A percentile compares a stretch with the other conserved stretches of the same genome.
phyloP scores from a whole-genome alignment of 2,888 invertebrate genomes.

The Exocentrus adspersus region DNA sequence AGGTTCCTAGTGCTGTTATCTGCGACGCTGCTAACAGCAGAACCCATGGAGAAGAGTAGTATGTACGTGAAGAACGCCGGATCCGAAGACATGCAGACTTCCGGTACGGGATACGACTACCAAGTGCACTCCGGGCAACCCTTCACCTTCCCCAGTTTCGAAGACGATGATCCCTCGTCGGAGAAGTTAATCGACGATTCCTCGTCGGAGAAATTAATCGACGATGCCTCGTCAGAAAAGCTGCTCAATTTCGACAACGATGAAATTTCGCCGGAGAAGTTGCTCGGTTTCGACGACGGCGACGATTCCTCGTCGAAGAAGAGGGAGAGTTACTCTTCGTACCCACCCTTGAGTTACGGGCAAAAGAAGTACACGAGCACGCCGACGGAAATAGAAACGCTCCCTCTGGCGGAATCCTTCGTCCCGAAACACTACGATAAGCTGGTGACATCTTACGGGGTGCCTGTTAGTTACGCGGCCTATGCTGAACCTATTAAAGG shows the following conservation, averaged over 20 bases:
- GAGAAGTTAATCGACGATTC: no score
- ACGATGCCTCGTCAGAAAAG: slow-evolving; percentile 5
- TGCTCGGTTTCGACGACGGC: no score
- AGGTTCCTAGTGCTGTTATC: not conserved
- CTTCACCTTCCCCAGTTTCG: slow-evolving; percentile 4
- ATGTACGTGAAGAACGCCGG: slow-evolving; percentile 19
- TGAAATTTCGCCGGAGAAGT: no score
- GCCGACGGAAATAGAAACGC: slow-evolving; percentile 25
- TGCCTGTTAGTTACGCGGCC: slow-evolving; percentile 16
- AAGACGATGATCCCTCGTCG: no score
- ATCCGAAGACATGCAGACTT: slow-evolving; percentile 13
- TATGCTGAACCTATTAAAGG: slow-evolving; percentile 15
- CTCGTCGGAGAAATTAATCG: no score
- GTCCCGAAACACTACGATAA: slow-evolving; percentile 15
- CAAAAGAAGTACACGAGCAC: slow-evolving; percentile 20
- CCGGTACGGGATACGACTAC: slow-evolving; percentile 21
- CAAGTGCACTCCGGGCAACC: slow-evolving; percentile 18
- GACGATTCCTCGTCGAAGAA: no score
- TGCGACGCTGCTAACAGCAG: not conserved
- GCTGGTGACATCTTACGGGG: slow-evolving; percentile 14
- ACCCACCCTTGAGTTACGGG: slow-evolving; percentile 4
- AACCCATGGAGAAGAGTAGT: slow-evolving; percentile 13
- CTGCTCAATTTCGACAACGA: slow-evolving; percentile 16
- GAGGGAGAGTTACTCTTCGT: slow-evolving; percentile 5
- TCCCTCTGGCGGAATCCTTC: slow-evolving; percentile 27